A percentile compares a stretch with the other conserved stretches of the same genome.
Conservation (phyloP, 2,888 invertebrate species). For the Tetramorium bicarinatum region DNA sequence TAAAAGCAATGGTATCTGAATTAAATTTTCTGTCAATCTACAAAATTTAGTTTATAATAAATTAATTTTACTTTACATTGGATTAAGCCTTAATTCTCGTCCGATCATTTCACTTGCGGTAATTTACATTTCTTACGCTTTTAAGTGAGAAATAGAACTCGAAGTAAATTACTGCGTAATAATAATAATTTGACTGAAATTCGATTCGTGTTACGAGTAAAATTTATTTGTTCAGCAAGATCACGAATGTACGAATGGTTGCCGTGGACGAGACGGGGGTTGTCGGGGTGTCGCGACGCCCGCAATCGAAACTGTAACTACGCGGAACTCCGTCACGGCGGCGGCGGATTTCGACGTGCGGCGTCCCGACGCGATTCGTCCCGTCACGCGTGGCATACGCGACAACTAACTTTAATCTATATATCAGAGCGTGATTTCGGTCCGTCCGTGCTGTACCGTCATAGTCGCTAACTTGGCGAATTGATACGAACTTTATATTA, state of each 20-base stretch:
- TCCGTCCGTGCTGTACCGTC: conserved; percentile 22
- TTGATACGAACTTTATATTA: conserved; percentile 34
- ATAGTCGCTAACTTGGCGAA: conserved; percentile 31
- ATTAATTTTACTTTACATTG: conserved; percentile 16
- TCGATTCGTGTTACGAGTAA: not conserved
- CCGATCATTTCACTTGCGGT: not conserved
- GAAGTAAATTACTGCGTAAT: not conserved
- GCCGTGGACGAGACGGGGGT: conserved; percentile 21
- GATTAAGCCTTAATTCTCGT: conserved; percentile 4
- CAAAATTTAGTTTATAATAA: not conserved
- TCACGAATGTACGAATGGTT: conserved; percentile 43
- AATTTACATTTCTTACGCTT: conserved; percentile 1
- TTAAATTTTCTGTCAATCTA: conserved; percentile 19
- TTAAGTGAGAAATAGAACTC: not conserved
- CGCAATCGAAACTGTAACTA: conserved; percentile 59
- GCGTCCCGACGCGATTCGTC: conserved; percentile 56
- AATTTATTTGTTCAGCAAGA: conserved; percentile 50
- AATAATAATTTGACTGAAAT: conserved; percentile 34
- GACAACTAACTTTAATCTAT: conserved; percentile 60
- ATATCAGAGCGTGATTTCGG: conserved; percentile 60
- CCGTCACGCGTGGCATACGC: conserved; percentile 59
- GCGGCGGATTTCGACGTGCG: conserved; percentile 51
- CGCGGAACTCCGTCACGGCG: conserved; percentile 54
- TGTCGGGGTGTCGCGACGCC: conserved; percentile 41
- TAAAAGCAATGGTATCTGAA: conserved; percentile 5